Percentiles rank a stretch among this genome's conserved stretches.
Conservation (phyloP, 1,140 invertebrate species). For the Drosophila sp. region DNA sequence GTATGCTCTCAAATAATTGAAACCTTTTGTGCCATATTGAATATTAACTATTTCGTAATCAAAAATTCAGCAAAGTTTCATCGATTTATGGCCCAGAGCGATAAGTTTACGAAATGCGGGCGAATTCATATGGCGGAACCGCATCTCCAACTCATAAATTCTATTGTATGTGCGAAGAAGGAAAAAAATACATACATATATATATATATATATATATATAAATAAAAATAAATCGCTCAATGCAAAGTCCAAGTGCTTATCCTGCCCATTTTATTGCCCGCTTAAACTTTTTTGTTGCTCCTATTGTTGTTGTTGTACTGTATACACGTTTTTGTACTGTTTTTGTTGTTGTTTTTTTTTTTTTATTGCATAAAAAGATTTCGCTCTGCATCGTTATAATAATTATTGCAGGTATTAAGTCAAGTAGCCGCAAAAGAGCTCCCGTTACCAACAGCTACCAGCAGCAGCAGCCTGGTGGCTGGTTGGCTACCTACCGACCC, state of each 20-base stretch:
- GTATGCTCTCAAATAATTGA: neutral
- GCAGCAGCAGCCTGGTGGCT: neutral
- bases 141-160: constrained; percentile 31
- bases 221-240: constrained; percentile 72
- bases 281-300: constrained; percentile 45
- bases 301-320: constrained; percentile 48
- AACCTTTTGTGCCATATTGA: constrained; percentile 3
- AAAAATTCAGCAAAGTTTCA: neutral
- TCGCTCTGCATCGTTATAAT: constrained; percentile 71
- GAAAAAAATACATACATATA: constrained; percentile 33
- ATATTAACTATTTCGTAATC: constrained; percentile 4
- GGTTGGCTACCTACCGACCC: constrained; percentile 22
- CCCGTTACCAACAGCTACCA: constrained; percentile 29
- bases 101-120: neutral
- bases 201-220: constrained; percentile 44
- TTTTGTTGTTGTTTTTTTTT: constrained; percentile 17
- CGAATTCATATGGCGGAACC: neutral
- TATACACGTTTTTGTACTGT: constrained; percentile 43
- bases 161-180: constrained; percentile 36
- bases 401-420: constrained; percentile 81
- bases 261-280: constrained; percentile 70
- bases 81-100: neutral
- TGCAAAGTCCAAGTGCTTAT: constrained; percentile 78
- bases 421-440: constrained; percentile 72
- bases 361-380: constrained; percentile 59